Base-by-base conservation (phyloP, 2,888 invertebrate species). In the Sminthurides aquaticus region DNA sequence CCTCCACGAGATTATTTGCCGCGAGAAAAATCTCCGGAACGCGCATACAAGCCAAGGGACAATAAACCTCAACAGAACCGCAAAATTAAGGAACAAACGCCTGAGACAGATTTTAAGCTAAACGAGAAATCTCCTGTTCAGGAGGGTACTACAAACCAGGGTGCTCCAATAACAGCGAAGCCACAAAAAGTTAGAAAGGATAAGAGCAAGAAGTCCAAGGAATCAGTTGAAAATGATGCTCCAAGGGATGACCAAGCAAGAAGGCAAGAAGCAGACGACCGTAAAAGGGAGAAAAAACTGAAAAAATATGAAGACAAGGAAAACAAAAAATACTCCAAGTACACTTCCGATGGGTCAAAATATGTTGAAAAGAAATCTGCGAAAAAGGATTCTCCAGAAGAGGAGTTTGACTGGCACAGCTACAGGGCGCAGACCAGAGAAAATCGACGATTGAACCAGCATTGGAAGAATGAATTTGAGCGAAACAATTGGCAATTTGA, bases 401-500 rank as follows among this genome's bases (percentile, higher is more conserved):
- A 34, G 27, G 48, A 60, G 43, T 18, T 34, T 3, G 66, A 67
- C 64, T 70, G 68, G 67, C 48, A 60, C 11, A n/a, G 52, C 20
- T 59, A 64, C 5, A 56, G 69, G 57, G 69, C 67, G 24, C 67
- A 69, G 26, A 11, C 48, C 2, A 61, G 70, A 25, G 67, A 71
- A 28, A 49, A 62, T 5, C 60, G 64, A 22, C 65, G 66, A 8
- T 54, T 60, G 29, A n/a, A 62, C 11, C 61, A 66, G 2, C 60
- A 59, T 26, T 64, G 64, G 64, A 25, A 64, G 11, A 64, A 24
- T 26, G 64, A 64, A 22, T 64, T 64, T 43, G 49, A 54, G n/a
- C 18, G 62, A 11, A 68, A 70, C 28, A 71, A 66, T 62, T 71
- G 71, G 71, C 72, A 71, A 62, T 64, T 67, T 43, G 71, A 72